Evolutionary conservation across 2,797 vertebrate species (phyloP).

Genomic region (Melanotaenia trifasciata): DNA sequence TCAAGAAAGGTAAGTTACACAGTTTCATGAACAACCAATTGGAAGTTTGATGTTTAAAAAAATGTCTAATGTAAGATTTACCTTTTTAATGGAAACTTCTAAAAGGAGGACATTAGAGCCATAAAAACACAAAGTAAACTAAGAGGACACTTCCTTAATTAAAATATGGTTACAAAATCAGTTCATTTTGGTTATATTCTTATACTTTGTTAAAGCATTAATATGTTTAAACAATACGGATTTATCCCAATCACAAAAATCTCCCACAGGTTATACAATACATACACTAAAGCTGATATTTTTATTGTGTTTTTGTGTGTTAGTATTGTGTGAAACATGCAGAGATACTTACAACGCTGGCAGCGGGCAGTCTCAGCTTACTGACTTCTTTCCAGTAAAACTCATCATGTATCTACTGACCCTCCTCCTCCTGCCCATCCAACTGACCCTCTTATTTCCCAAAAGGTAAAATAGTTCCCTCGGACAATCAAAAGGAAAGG

Average conservation of each 20-base stretch:
- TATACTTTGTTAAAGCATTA: too few relatives aligned
- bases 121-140: too few relatives aligned
- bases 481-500: background rate
- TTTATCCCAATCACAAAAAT: background rate
- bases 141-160: too few relatives aligned
- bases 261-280: background rate
- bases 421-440: conserved; percentile 51
- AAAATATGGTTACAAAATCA: too few relatives aligned
- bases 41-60: background rate
- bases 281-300: too few relatives aligned
- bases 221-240: background rate
- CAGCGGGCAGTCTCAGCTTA: conserved; percentile 14
- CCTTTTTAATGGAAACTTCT: background rate
- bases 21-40: background rate
- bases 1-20: conserved; percentile 55
- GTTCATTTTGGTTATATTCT: too few relatives aligned
- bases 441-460: conserved; percentile 35
- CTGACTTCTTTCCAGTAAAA: conserved; percentile 43
- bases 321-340: conserved; percentile 72
- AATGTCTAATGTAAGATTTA: background rate
- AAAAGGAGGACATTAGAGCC: too few relatives aligned
- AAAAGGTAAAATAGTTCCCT: conserved; percentile 59
- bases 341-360: conserved; percentile 12
- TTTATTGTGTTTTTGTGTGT: conserved; percentile 22
- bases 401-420: conserved; percentile 48